Conservation (phyloP, 2,888 invertebrate species). For the Lucinisca nassula region DNA sequence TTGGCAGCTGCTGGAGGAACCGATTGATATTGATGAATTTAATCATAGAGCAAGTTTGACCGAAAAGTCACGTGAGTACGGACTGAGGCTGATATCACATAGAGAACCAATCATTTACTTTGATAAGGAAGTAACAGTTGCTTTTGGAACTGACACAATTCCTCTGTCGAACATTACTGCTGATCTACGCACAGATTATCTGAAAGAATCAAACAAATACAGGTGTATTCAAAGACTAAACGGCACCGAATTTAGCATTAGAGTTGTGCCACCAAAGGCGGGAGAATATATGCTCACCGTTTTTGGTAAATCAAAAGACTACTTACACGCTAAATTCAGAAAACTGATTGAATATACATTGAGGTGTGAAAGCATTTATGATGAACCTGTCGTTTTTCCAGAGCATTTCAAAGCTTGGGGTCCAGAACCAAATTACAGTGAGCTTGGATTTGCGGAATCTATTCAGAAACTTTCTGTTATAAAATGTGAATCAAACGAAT, state of each 20-base stretch:
- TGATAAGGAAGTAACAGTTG: conserved; percentile 60
- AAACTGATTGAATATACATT: conserved; percentile 65
- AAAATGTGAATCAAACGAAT: conserved; percentile 57
- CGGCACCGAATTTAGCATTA: conserved; percentile 58
- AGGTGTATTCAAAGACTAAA: conserved; percentile 63
- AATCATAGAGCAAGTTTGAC: conserved; percentile 67
- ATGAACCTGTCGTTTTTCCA: conserved; percentile 55
- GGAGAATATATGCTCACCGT: conserved; percentile 69
- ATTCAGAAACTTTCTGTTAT: conserved; percentile 59
- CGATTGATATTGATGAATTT: conserved; percentile 70
- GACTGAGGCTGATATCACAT: conserved; percentile 67
- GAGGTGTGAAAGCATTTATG: conserved; percentile 51
- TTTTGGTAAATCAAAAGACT: conserved; percentile 68
- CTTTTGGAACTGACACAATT: conserved; percentile 58
- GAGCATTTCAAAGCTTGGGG: conserved; percentile 70
- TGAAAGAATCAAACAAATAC: conserved; percentile 49
- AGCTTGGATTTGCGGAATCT: conserved; percentile 71
- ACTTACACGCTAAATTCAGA: conserved; percentile 64
- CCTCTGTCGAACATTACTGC: conserved; percentile 66
- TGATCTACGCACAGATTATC: conserved; percentile 37
- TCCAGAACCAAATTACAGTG: conserved; percentile 67
- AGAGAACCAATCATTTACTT: conserved; percentile 61
- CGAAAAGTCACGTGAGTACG: conserved; percentile 60
- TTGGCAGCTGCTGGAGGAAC: conserved; percentile 76
- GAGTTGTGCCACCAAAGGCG: conserved; percentile 66